Evolutionary conservation across 1,140 invertebrate species (phyloP), one percentile per base, ranked within the genome.

Genomic region (Helicoverpa zea): DNA sequence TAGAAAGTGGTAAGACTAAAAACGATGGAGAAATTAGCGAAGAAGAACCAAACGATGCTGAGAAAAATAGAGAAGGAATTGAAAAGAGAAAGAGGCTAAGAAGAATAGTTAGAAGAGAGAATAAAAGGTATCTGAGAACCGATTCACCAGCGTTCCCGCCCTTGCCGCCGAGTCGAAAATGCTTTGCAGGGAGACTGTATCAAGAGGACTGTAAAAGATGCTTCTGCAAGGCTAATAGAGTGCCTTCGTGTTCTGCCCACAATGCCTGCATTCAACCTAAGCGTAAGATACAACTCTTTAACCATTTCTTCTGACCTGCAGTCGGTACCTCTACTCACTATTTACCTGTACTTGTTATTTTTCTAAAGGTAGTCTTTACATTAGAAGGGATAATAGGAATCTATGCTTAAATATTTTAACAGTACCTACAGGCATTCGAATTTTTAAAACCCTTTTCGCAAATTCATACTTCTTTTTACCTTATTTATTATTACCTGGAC

Each of bases 151-250:
- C 2, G 7, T 49, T 47, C 10, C 64, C 64, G 12, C 3, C 77
- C 11, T 52, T 88, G 16, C 84, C 81, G 0, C 14, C 11, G 3
- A 35, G 61, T 3, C 14, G 54, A 23, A 13, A 10, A 9, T 90
- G 89, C 64, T 47, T 72, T 3, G 85, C 89, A 3, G 91, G 90
- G 1, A 89, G 79, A 72, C 35, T 91, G 7, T 90, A 90, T 43
- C 84, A 70, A n/a, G 85, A 84, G 23, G 82, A 79, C 5, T 91
- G 91, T 79, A 30, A 81, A n/a, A 86, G 80, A 35, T 92, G 91
- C 74, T 88, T 84, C 77, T 93, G 90, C 56, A 80, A 83, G 14
- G 16, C 86, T n/a, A 59, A 84, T 9, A 79, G 80, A 9, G 35
- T 29, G 2, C 18, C 61, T 1, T 47, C 59, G 5, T 92, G 90